Percentiles rank a stretch among this genome's conserved stretches.
Evolutionary conservation across 2,797 vertebrate species (phyloP).

Genomic region (Phoebastria nigripes): DNA sequence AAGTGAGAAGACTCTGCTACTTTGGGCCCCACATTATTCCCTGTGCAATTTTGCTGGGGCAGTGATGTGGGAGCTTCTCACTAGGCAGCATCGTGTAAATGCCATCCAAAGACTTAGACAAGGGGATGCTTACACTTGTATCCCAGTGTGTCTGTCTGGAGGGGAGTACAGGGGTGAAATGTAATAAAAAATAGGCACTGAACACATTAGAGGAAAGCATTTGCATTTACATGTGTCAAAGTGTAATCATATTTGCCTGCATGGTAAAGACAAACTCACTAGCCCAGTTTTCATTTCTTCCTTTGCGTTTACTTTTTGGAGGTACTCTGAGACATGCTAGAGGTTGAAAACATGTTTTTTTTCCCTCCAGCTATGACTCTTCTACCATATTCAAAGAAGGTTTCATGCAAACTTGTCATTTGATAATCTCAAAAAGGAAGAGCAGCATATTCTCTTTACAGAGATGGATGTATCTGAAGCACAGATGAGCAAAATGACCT

Average conservation of each 20-base stretch:
- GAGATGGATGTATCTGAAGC: background rate
- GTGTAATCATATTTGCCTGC: background rate
- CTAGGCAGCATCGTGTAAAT: background rate
- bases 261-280: background rate
- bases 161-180: background rate
- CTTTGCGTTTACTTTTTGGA: background rate
- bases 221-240: background rate
- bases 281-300: background rate
- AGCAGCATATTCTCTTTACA: background rate
- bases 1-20: background rate
- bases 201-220: background rate
- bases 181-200: background rate
- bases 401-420: background rate
- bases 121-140: background rate
- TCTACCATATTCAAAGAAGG: background rate
- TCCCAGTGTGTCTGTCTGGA: background rate
- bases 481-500: background rate
- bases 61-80: background rate
- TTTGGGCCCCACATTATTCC: background rate
- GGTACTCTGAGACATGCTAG: background rate
- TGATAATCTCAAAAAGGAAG: background rate
- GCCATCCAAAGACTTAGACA: background rate
- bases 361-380: background rate
- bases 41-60: background rate
- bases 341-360: background rate